phyloP scores from a whole-genome alignment of 2,797 vertebrate genomes.

The Lepidocolaptes lacrymiger region DNA sequence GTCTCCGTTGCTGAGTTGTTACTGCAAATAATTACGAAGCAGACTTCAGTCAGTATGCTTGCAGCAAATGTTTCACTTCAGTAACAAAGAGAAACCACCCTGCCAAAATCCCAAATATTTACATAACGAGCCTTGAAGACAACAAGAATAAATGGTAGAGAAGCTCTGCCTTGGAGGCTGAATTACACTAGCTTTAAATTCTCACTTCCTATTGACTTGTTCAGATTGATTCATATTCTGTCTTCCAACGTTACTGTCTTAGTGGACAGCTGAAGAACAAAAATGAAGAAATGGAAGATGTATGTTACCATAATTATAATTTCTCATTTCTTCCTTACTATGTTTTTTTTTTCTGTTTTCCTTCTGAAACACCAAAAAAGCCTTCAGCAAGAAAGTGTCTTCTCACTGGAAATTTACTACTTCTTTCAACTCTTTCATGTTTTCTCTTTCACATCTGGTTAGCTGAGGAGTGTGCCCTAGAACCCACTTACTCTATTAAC shows the following conservation, averaged over 20 bases:
- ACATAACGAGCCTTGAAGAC: conserved; percentile 29
- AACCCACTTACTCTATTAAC: neutral
- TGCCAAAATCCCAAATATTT: conserved; percentile 69
- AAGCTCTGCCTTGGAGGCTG: neutral
- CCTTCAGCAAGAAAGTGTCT: neutral
- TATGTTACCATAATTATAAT: neutral
- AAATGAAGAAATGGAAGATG: neutral
- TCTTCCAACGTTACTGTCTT: neutral
- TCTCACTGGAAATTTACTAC: neutral
- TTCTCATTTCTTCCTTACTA: neutral
- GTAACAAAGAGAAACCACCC: conserved; percentile 39
- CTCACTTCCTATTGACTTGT: neutral
- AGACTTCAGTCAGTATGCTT: conserved; percentile 29
- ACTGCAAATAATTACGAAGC: conserved; percentile 30
- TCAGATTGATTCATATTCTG: conserved; percentile 24
- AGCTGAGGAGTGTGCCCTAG: neutral
- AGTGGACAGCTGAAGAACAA: neutral
- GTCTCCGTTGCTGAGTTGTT: conserved; percentile 17
- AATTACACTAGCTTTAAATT: neutral
- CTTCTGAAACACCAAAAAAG: neutral
- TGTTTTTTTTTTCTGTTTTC: neutral
- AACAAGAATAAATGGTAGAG: conserved; percentile 30
- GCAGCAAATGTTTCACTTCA: conserved; percentile 47
- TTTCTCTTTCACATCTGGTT: neutral
- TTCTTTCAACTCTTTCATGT: neutral